These are phyloP conservation scores for Camponotus fellah DNA, from an alignment of 2,888 invertebrate species.

Conservation along the genomic window DNA sequence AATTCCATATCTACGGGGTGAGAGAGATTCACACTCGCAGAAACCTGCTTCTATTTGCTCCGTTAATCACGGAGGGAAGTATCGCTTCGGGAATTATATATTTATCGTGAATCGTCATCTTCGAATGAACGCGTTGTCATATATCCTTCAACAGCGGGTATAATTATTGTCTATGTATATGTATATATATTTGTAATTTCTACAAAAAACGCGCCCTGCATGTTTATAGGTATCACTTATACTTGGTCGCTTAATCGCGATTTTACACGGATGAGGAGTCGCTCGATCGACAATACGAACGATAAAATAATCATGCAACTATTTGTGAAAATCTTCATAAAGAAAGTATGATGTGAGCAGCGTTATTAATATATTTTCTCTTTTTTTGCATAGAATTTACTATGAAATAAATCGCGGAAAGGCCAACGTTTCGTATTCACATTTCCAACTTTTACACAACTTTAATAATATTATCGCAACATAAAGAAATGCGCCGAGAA, in stretches of 20 bases:
- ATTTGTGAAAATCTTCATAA: constrained; percentile 1
- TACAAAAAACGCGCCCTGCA: constrained; percentile 50
- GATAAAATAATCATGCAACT: constrained; percentile 5
- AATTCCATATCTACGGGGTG: constrained; percentile 25
- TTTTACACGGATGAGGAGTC: constrained; percentile 25
- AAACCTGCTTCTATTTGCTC: constrained; percentile 74
- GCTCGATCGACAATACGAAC: constrained; percentile 9
- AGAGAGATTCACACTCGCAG: constrained; percentile 54
- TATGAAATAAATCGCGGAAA: constrained; percentile 9
- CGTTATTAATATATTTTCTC: background rate
- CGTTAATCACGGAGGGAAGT: constrained; percentile 66
- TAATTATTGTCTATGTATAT: constrained; percentile 77
- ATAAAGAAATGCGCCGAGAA: constrained; percentile 18
- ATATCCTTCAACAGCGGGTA: constrained; percentile 66
- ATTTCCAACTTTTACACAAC: background rate
- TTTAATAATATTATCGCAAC: constrained; percentile 18
- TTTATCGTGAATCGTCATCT: constrained; percentile 61
- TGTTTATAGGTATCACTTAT: constrained; percentile 40
- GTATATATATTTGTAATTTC: constrained; percentile 57
- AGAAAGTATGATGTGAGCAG: background rate
- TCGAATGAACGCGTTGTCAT: constrained; percentile 39
- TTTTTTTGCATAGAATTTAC: background rate
- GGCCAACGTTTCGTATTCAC: background rate
- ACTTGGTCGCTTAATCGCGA: constrained; percentile 40
- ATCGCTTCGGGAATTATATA: constrained; percentile 55